Base-by-base conservation (phyloP, 2,888 invertebrate species). In the Philaethria dido region DNA sequence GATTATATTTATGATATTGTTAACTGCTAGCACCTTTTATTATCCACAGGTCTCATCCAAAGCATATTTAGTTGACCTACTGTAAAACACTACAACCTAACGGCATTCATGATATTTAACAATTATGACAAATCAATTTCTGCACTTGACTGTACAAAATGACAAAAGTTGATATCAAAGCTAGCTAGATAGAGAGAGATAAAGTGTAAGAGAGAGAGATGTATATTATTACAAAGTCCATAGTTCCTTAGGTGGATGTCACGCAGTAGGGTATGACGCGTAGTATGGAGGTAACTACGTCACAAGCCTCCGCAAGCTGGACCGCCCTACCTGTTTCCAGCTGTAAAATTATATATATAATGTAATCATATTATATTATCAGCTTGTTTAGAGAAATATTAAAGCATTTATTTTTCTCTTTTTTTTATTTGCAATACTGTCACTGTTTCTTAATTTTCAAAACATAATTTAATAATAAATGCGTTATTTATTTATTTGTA, bases 241-340 rank as follows among this genome's bases (percentile, higher is more conserved):
- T 29, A 29, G 1, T 29, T 33, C 52, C 52, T 59, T 70, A 69
- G 13, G 59, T 72, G 47, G 82, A 81, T 73, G 88, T 85, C 73
- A 86, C 83, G 78, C 91, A 91, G 82, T 89, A 90, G 9, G 89
- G 90, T 69, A 90, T 89, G 74, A 80, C 86, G 78, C 86, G 88
- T 72, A 91, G 82, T 76, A 91, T 86, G 18, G 86, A 82, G 79
- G 83, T 86, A 75, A 90, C 85, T 74, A 90, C 80, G 78, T 85
- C 82, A 77, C 89, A 87, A 64, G 81, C 74, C 69, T 77, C 83
- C 74, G 82, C 77, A 80, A 82, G 79, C 74, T 80, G 87, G 80
- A 82, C 79, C 71, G 80, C 77, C 79, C 80, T 79, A 73, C 77
- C 73, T 66, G 76, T 78, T 75, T 79, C 83, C 87, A 84, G 83